phyloP scores from a whole-genome alignment of 2,113 vertebrate genomes.

The Lamprotornis superbus region DNA sequence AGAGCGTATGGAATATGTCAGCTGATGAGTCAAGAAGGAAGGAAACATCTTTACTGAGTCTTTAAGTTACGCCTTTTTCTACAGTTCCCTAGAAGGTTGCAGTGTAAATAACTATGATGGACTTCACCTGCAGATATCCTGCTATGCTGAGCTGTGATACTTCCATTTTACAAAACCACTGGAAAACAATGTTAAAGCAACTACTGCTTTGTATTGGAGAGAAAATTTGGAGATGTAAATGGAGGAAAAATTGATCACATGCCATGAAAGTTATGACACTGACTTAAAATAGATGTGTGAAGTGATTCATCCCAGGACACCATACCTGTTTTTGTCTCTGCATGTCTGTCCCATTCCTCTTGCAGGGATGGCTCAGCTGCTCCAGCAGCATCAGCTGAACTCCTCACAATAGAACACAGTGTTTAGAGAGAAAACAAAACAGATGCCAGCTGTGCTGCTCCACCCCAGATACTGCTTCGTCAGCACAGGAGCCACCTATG shows the following conservation, averaged over 20 bases:
- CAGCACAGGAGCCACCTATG: not conserved
- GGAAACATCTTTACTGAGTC: slow-evolving; percentile 33
- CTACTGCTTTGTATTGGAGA: not conserved
- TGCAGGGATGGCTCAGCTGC: not conserved
- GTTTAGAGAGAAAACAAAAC: not conserved
- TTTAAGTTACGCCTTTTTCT: not conserved
- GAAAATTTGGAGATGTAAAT: not conserved
- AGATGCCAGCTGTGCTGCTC: not conserved
- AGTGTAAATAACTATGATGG: not conserved
- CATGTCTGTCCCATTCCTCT: not conserved
- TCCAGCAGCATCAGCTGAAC: not conserved
- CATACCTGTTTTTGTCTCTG: not conserved
- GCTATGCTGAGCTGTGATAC: not conserved
- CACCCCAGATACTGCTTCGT: not conserved
- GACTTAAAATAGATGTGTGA: not conserved
- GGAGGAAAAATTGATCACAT: not conserved
- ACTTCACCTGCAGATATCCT: not conserved
- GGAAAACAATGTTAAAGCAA: not conserved
- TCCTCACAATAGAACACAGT: not conserved
- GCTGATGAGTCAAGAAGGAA: slow-evolving; percentile 58
- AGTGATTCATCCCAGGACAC: not conserved
- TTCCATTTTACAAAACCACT: not conserved
- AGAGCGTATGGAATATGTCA: slow-evolving; percentile 58
- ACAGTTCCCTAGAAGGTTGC: not conserved
- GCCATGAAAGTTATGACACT: not conserved